Conservation (phyloP, 2,113 vertebrate genomes). For the Nerophis lumbriciformis region DNA sequence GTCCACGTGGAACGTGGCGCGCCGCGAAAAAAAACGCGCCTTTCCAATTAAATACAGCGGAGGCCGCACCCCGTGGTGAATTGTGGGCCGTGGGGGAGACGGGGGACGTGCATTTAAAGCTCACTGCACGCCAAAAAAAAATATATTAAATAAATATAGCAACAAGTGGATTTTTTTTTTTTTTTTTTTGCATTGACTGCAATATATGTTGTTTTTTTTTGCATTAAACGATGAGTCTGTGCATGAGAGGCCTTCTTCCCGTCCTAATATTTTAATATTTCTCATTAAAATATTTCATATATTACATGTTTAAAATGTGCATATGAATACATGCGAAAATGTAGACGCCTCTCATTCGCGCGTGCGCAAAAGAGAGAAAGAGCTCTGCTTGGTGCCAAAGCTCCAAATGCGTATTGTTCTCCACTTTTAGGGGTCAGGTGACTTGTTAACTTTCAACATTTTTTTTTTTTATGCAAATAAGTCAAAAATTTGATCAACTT, state of each 20-base stretch:
- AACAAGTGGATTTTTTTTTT: neutral
- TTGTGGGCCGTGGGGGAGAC: conserved; percentile 25
- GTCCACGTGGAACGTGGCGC: conserved; percentile 60
- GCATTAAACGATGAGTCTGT: neutral
- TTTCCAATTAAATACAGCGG: conserved; percentile 35
- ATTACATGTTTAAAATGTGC: too few relatives aligned
- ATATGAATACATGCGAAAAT: too few relatives aligned
- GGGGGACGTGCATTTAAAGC: conserved; percentile 1
- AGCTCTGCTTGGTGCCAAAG: conserved; percentile 39
- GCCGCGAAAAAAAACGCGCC: conserved; percentile 51
- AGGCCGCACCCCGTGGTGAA: conserved; percentile 50
- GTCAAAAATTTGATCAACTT: neutral
- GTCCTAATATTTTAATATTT: too few relatives aligned
- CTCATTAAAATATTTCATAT: too few relatives aligned
- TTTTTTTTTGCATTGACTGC: neutral
- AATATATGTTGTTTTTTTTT: too few relatives aligned
- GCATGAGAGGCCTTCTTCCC: neutral
- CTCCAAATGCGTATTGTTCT: conserved; percentile 35
- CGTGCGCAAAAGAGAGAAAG: neutral
- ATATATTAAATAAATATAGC: neutral
- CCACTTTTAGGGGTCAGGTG: conserved; percentile 25
- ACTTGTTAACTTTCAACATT: conserved; percentile 2
- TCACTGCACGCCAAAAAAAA: too few relatives aligned
- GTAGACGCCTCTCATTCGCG: too few relatives aligned
- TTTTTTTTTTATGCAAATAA: neutral